Base-by-base conservation (phyloP, 37 sponge, comb jelly and placozoan genomes). In the Chondrilla cf. caribensis region DNA sequence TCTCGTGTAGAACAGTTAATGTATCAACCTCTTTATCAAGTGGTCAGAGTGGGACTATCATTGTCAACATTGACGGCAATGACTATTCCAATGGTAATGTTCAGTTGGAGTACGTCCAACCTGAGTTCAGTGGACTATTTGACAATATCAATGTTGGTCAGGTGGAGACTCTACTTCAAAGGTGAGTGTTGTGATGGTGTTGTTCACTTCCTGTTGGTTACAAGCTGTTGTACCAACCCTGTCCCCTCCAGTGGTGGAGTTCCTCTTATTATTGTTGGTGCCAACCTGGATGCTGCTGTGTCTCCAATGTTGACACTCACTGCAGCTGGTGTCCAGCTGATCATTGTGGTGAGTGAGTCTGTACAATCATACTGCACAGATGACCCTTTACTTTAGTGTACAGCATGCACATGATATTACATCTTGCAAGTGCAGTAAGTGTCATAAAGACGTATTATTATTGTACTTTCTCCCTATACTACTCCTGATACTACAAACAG, bases 231-330 rank as follows among this genome's bases (percentile, higher is more conserved):
- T n/a, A n/a, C n/a, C n/a, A n/a, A n/a, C n/a, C n/a, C 51, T 47
- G 51, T 47, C 51, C n/a, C n/a, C n/a, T 47, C 51, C 68, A 67
- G 68, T 67, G 68, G 68, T 67, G 68, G 33, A 67, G 68, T 67
- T 18, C 15, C 68, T 33, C 35, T 67, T 28, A 67, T 29, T 33
- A 29, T 67, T 29, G 7, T 67, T 29, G 68, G 68, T 67, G 33
- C 15, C 32, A 33, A 67, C 35, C 35, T 67, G n/a, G 68, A 67
- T 67, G 68, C 68, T 67, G 68, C 68, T 67, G 68, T 67, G 32
- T 6, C 31, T 33, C 68, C 68, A 8, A 4, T 67, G 35, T 1
- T 67, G 35, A 67, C 31, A 29, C 35, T 67, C 51, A 47, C 9
- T 47, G 51, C 51, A 47, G 9, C 51, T 14, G 51, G 51, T 47